Evolutionary conservation across 2,888 invertebrate genomes (phyloP), one percentile per base, ranked within the genome.

Genomic region (Omphaloscelis lunosa): DNA sequence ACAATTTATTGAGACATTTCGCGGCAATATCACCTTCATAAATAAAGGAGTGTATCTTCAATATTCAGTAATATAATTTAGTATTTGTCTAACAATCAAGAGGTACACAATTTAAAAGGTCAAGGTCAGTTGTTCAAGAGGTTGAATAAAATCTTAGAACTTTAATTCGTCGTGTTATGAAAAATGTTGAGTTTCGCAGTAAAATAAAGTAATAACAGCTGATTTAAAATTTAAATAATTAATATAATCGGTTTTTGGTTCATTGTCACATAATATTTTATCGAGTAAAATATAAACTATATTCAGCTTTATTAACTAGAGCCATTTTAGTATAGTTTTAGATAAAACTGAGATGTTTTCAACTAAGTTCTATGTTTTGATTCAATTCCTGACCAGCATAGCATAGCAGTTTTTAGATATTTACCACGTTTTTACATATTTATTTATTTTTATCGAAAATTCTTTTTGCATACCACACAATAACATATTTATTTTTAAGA

Each of bases 1-100:
- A 53, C 56, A 74, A 86, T 79, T 83, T 84, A 87, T 82, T 67
- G 77, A 66, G 79, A 84, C 78, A 76, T 83, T 88, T 79, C 51
- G 68, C 53, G 12, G 81, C 59, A 79, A 86, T 82, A 84, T 84
- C 69, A 68, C 63, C 27, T 79, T 84, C 79, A 82, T 88, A 83
- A 86, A 88, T 80, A 79, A 70, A 45, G 72, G 65, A 83, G 79
- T 75, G 66, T 69, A 62, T 73, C 75, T 79, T 61, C 56, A 75
- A 83, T 74, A 86, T 86, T 80, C 72, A 82, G 77, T 71, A 62
- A 39, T 72, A 70, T 73, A 78, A 83, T 85, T 86, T 75, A 80
- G 58, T 77, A 66, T 68, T 75, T 78, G 39, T 76, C 71, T 63
- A 48, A 72, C 27, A 65, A 74, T 73, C 34, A 23, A 41, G 12